phyloP scores from a whole-genome alignment of 2,113 vertebrate genomes.

The Bubalus kerabau region DNA sequence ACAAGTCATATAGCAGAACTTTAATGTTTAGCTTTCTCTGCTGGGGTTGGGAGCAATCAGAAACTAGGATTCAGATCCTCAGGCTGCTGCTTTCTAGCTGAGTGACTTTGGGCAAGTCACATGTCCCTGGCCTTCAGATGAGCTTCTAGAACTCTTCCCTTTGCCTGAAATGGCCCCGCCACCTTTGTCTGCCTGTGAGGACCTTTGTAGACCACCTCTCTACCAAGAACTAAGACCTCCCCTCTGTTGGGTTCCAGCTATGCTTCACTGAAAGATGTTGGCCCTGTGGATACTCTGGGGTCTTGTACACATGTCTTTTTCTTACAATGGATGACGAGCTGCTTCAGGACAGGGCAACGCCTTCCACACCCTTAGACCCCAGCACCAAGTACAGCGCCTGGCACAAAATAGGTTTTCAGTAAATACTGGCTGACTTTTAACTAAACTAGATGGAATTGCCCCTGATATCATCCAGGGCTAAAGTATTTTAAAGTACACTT shows the following conservation, averaged over 20 bases:
- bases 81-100: neutral
- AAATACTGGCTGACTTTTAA: neutral
- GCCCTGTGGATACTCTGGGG: neutral
- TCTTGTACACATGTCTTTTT: neutral
- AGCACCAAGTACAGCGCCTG: neutral
- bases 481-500: neutral
- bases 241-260: neutral
- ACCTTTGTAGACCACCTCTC: neutral
- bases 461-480: neutral
- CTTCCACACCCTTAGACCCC: neutral
- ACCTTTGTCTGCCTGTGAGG: neutral
- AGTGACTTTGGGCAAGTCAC: neutral
- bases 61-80: neutral
- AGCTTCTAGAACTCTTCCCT: neutral
- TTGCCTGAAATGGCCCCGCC: neutral
- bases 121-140: neutral
- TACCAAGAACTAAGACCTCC: neutral
- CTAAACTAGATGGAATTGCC: neutral
- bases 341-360: neutral
- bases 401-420: neutral
- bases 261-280: neutral
- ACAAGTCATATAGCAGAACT: neutral
- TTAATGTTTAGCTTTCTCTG: neutral
- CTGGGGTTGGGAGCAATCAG: neutral
- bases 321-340: accelerated